A percentile compares a stretch with the other conserved stretches of the same genome.
Evolutionary conservation across 1,140 invertebrate genomes (phyloP).

Genomic region (Samia ricini): DNA sequence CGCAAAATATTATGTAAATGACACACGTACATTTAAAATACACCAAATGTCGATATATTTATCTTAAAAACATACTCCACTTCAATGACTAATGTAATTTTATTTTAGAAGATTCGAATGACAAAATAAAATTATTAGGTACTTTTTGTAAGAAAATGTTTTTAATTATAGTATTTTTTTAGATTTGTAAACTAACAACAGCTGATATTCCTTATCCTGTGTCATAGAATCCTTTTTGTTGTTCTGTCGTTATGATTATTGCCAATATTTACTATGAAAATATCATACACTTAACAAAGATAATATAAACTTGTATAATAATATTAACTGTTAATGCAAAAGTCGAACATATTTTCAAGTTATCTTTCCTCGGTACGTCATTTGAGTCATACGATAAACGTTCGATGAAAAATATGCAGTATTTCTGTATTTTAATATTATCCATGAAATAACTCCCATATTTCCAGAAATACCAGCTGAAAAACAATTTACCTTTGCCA

Average conservation of each 20-base stretch:
- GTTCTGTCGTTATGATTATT: background rate
- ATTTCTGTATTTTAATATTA: conserved; percentile 11
- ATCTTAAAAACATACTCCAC: too few relatives aligned
- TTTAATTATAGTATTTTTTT: too few relatives aligned
- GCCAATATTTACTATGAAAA: background rate
- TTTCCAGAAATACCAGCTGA: background rate
- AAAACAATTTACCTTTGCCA: conserved; percentile 62
- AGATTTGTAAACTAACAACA: too few relatives aligned
- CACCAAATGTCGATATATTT: too few relatives aligned
- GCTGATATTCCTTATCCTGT: background rate
- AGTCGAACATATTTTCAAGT: background rate
- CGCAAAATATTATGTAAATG: too few relatives aligned
- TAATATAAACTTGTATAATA: background rate
- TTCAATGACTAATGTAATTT: too few relatives aligned
- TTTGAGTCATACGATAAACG: conserved; percentile 42
- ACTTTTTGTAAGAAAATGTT: too few relatives aligned
- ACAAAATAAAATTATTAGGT: too few relatives aligned
- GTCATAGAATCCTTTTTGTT: background rate
- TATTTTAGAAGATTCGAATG: too few relatives aligned
- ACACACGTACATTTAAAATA: too few relatives aligned
- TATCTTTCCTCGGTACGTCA: conserved; percentile 25
- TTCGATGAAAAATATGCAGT: conserved; percentile 29
- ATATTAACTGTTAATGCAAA: background rate
- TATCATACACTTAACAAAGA: too few relatives aligned
- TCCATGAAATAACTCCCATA: conserved; percentile 2